These are phyloP conservation scores for Pararge aegeria DNA, from an alignment of 1,140 invertebrate genomes.

Conservation along the genomic window DNA sequence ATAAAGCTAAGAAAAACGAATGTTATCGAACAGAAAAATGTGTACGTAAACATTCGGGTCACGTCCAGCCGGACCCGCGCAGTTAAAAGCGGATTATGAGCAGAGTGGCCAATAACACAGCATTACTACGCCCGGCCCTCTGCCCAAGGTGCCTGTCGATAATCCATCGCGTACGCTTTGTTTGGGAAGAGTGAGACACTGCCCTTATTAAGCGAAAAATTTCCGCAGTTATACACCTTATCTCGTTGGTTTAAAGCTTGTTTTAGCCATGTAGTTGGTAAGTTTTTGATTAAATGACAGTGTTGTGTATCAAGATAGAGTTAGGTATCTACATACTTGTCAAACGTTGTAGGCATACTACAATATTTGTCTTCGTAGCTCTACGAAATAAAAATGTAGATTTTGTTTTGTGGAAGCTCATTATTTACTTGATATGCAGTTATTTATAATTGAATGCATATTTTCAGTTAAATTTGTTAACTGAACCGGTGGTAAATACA, in stretches of 20 bases:
- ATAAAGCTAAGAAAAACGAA: slow-evolving; percentile 57
- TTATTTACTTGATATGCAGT: too few species aligned
- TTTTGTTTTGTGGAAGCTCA: too few species aligned
- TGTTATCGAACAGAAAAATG: slow-evolving; percentile 49
- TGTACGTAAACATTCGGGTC: slow-evolving; percentile 49
- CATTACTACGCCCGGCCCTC: slow-evolving; percentile 48
- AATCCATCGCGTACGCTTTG: slow-evolving; percentile 53
- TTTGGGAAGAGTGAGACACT: slow-evolving; percentile 17
- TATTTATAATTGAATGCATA: too few species aligned
- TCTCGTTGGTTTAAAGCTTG: background rate
- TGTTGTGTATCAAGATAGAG: background rate
- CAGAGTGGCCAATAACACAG: slow-evolving; percentile 64
- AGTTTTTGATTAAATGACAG: slow-evolving; percentile 5
- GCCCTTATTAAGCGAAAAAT: background rate
- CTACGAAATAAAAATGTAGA: too few species aligned
- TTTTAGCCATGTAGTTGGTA: background rate
- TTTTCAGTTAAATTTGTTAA: too few species aligned
- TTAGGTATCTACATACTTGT: too few species aligned
- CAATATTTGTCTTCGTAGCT: too few species aligned
- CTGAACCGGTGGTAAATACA: too few species aligned
- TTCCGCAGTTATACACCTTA: background rate
- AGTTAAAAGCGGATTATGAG: slow-evolving; percentile 75
- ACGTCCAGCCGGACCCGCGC: slow-evolving; percentile 51
- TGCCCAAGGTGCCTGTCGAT: slow-evolving; percentile 46
- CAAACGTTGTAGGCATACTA: too few species aligned